These are phyloP conservation scores for Diorhabda sublineata DNA, from an alignment of 1,140 invertebrate species.

Conservation along the genomic window DNA sequence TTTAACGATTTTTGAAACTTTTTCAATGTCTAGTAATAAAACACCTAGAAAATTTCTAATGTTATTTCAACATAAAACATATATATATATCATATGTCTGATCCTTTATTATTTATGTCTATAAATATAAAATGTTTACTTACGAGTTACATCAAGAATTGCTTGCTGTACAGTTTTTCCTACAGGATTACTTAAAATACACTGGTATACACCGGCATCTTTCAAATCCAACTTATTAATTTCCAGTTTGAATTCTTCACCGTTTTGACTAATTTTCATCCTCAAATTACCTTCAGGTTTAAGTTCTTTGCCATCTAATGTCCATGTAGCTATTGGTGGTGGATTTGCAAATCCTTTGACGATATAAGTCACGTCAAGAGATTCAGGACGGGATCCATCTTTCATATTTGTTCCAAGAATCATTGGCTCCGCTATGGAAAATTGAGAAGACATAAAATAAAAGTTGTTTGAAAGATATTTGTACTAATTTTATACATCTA, in stretches of 20 bases:
- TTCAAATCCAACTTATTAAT: constrained; percentile 62
- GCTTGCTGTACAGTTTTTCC: constrained; percentile 70
- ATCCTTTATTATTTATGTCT: too few relatives aligned
- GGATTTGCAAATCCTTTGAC: constrained; percentile 69
- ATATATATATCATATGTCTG: too few relatives aligned
- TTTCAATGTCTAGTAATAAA: too few relatives aligned
- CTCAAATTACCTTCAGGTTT: constrained; percentile 33
- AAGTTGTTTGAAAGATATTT: too few relatives aligned
- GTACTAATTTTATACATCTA: too few relatives aligned
- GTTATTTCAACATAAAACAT: too few relatives aligned
- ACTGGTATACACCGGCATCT: constrained; percentile 75
- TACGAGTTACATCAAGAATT: constrained; percentile 66
- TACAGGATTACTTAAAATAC: constrained; percentile 68
- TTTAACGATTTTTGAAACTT: too few relatives aligned
- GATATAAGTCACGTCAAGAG: constrained; percentile 66
- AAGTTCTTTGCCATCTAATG: constrained; percentile 57
- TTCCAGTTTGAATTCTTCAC: constrained; percentile 68
- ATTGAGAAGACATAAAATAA: neutral
- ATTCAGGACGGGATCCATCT: constrained; percentile 71
- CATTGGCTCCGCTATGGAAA: constrained; percentile 66
- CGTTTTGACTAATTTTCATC: constrained; percentile 62
- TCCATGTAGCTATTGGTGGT: constrained; percentile 74
- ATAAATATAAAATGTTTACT: constrained; percentile 38
- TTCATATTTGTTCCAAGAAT: constrained; percentile 68
- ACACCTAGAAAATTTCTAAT: too few relatives aligned